These are phyloP conservation scores for Trichonephila clavata DNA, from an alignment of 1,140 invertebrate species.

Conservation along the genomic window DNA sequence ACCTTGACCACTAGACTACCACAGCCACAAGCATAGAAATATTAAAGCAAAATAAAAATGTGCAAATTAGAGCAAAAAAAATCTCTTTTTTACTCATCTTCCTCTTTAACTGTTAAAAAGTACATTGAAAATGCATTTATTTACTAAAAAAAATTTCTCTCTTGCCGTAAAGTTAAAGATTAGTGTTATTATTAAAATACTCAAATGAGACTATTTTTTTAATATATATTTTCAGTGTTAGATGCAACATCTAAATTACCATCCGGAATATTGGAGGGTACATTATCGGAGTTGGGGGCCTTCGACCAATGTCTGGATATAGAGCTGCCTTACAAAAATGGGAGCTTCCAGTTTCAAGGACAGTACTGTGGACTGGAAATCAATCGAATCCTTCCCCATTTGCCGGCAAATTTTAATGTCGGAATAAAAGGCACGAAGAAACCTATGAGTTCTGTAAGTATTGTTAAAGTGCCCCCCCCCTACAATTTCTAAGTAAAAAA, in stretches of 20 bases:
- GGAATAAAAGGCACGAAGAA: background rate
- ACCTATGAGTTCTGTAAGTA: slow-evolving; percentile 5
- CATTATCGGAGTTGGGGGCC: slow-evolving; percentile 45
- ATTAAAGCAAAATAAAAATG: no score
- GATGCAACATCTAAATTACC: slow-evolving; percentile 60
- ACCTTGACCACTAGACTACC: no score
- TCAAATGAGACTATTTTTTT: background rate
- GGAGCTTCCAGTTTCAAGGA: slow-evolving; percentile 44
- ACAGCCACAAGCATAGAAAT: no score
- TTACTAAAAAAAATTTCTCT: no score
- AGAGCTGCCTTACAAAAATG: background rate
- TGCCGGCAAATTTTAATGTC: background rate
- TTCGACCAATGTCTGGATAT: slow-evolving; percentile 73
- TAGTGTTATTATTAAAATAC: no score
- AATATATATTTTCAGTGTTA: slow-evolving; percentile 43
- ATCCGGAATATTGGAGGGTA: slow-evolving; percentile 66
- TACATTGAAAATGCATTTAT: no score
- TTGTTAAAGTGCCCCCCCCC: background rate
- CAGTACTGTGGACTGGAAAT: slow-evolving; percentile 59
- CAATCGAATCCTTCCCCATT: background rate
- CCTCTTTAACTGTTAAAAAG: no score
- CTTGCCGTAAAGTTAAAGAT: no score
- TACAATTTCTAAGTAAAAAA: no score
- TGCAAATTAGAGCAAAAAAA: no score
- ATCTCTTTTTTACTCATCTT: no score